Percentiles rank a stretch among this genome's conserved stretches.
phyloP scores from a whole-genome alignment of 2,888 invertebrate genomes.

The Ormyrus thymus region DNA sequence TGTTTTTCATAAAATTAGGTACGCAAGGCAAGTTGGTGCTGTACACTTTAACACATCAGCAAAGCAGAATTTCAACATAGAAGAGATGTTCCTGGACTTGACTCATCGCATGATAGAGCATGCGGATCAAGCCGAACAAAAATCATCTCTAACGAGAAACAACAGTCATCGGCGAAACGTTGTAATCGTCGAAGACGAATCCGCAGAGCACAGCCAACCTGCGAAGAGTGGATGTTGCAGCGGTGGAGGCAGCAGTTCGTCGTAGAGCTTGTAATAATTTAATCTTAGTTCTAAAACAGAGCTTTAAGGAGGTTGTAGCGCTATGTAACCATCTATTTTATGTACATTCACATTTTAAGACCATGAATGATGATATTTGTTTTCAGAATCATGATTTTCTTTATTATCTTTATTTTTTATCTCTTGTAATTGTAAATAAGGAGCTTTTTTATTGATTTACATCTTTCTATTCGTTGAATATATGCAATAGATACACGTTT shows the following conservation, averaged over 20 bases:
- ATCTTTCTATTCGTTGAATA: too few relatives aligned
- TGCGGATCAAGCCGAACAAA: slow-evolving; percentile 68
- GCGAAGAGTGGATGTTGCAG: slow-evolving; percentile 73
- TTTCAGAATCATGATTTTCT: background rate
- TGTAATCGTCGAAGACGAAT: slow-evolving; percentile 74
- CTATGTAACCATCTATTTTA: slow-evolving; percentile 27
- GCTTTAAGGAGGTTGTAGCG: slow-evolving; percentile 39
- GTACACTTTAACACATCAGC: slow-evolving; percentile 95
- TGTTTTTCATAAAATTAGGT: slow-evolving; percentile 77
- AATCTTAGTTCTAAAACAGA: slow-evolving; percentile 12
- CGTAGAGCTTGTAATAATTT: slow-evolving; percentile 58
- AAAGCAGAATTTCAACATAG: slow-evolving; percentile 92
- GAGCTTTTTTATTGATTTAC: too few relatives aligned
- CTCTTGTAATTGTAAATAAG: too few relatives aligned
- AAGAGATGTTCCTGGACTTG: slow-evolving; percentile 91
- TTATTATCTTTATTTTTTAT: background rate
- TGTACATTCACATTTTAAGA: background rate
- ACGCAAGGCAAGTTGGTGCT: slow-evolving; percentile 93
- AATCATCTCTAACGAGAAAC: slow-evolving; percentile 71
- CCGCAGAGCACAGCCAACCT: slow-evolving; percentile 66
- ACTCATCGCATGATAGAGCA: slow-evolving; percentile 84
- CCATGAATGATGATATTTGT: background rate
- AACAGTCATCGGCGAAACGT: slow-evolving; percentile 75
- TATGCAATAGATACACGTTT: too few relatives aligned
- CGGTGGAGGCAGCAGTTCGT: slow-evolving; percentile 56